Evolutionary conservation across 1,140 invertebrate species (phyloP).

Genomic region (Prorops nasuta): DNA sequence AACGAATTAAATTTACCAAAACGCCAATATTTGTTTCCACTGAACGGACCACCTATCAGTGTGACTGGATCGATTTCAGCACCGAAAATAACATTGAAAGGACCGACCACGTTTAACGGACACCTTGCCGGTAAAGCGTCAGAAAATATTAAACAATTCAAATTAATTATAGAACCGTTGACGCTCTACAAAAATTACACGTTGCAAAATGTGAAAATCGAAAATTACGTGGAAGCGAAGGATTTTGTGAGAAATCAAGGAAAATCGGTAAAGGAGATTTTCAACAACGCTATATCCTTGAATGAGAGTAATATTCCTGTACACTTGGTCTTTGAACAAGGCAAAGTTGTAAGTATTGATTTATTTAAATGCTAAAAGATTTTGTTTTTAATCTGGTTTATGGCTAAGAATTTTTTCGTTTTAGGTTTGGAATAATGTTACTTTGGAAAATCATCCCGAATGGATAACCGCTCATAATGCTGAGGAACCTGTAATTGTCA

Average conservation of each 20-base stretch:
- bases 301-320: conserved; percentile 21
- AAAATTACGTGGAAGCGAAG: conserved; percentile 10
- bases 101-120: conserved; percentile 17
- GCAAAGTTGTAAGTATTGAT: conserved; percentile 14
- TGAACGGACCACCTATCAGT: conserved; percentile 17
- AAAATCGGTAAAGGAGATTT: conserved; percentile 25
- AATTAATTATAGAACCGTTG: conserved; percentile 3
- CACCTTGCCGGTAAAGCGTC: conserved; percentile 21
- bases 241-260: conserved; percentile 24
- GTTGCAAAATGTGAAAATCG: conserved; percentile 28
- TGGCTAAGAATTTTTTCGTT: background rate
- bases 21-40: conserved; percentile 25
- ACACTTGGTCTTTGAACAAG: conserved; percentile 22
- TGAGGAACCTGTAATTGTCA: conserved; percentile 7
- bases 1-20: conserved; percentile 21
- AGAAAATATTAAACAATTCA: conserved; percentile 16
- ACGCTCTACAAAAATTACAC: conserved; percentile 15
- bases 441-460: conserved; percentile 13
- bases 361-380: background rate
- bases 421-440: conserved; percentile 35
- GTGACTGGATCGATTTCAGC: conserved; percentile 26
- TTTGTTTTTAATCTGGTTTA: background rate
- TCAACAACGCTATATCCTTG: conserved; percentile 24
- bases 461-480: conserved; percentile 30
- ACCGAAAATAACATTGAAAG: conserved; percentile 20